Conservation (phyloP, 2,113 vertebrate genomes). For the Pseudois nayaur region DNA sequence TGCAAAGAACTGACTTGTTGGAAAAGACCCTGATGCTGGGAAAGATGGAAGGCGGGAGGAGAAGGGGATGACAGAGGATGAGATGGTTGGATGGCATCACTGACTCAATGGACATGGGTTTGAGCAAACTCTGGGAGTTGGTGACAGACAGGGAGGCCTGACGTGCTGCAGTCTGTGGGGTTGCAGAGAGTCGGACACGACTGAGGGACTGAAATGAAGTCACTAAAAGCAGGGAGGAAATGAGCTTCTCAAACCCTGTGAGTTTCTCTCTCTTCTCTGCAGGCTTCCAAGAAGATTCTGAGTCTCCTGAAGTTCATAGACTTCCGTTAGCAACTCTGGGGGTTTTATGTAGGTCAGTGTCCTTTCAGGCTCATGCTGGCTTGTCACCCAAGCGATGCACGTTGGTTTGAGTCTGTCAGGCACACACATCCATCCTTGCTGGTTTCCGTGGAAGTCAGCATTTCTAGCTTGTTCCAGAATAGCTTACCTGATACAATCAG, state of each 20-base stretch:
- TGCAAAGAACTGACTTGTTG: accelerated
- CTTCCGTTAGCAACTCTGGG: not conserved
- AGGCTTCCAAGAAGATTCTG: not conserved
- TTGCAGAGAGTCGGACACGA: accelerated
- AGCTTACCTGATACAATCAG: not conserved
- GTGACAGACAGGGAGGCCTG: not conserved
- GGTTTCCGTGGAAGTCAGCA: not conserved
- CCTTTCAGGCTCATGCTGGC: not conserved
- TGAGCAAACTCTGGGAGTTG: not conserved
- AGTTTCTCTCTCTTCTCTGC: not conserved
- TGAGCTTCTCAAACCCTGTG: too few relatives aligned
- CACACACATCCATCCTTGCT: too few relatives aligned
- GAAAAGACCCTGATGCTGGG: not conserved
- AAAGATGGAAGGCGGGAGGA: not conserved
- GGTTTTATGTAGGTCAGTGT: not conserved
- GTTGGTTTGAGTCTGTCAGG: not conserved
- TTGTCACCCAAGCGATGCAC: not conserved
- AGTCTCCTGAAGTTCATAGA: not conserved
- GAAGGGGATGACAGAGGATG: not conserved
- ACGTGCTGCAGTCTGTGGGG: accelerated
- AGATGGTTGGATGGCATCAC: not conserved
- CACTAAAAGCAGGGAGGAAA: accelerated
- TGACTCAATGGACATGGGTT: accelerated
- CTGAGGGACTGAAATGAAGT: not conserved
- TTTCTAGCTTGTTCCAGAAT: not conserved